Evolutionary conservation across 2,888 invertebrate genomes (phyloP).

Genomic region (Pediacus dermestoides): DNA sequence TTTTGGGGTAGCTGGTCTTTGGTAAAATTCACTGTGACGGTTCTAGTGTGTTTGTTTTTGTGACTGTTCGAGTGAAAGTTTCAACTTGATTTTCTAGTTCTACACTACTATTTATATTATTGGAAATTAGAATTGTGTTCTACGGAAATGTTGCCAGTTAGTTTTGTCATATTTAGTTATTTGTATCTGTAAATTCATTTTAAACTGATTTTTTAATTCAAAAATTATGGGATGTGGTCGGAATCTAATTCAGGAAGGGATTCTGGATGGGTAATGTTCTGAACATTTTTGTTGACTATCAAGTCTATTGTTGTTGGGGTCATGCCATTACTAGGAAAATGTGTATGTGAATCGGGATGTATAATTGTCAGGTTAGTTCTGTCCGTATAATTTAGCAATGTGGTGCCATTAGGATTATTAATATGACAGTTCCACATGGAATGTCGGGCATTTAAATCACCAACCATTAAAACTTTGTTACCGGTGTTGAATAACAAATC

Average conservation of each 20-base stretch:
- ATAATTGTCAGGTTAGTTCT: background rate
- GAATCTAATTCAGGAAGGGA: constrained; percentile 1
- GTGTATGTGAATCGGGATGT: constrained; percentile 7
- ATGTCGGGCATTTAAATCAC: constrained; percentile 10
- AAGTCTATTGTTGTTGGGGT: constrained; percentile 9
- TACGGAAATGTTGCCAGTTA: too few relatives aligned
- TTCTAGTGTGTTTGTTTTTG: too few relatives aligned
- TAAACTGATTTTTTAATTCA: too few relatives aligned
- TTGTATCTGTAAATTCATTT: too few relatives aligned
- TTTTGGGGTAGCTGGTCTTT: too few relatives aligned
- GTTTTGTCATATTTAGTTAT: too few relatives aligned
- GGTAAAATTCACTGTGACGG: too few relatives aligned
- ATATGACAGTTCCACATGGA: constrained; percentile 4
- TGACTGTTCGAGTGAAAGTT: too few relatives aligned
- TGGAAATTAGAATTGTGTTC: too few relatives aligned
- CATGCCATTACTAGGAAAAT: constrained; percentile 7
- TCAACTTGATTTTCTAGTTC: too few relatives aligned
- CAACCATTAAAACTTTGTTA: constrained; percentile 7
- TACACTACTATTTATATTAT: too few relatives aligned
- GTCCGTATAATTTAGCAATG: background rate
- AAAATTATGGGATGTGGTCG: constrained; percentile 11
- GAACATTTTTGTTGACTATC: constrained; percentile 10
- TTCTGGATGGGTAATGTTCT: background rate
- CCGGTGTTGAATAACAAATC: background rate
- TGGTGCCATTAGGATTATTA: constrained; percentile 9